A percentile compares a stretch with the other conserved stretches of the same genome.
Evolutionary conservation across 1,140 invertebrate genomes (phyloP).

Genomic region (Portunus trituberculatus): DNA sequence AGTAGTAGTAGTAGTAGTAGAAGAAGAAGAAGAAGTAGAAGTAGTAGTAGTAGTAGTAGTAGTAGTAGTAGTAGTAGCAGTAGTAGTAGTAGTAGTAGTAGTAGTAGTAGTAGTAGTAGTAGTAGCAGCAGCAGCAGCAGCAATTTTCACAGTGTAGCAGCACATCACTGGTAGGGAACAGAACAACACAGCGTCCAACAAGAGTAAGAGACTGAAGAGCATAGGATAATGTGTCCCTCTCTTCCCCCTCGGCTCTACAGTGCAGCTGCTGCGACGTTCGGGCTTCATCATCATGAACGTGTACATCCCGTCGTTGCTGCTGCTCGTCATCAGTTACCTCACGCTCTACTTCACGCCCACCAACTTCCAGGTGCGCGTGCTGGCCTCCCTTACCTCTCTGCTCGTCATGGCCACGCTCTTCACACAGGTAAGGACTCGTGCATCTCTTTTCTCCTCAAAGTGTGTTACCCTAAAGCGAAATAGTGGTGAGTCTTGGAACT

Average conservation of each 20-base stretch:
- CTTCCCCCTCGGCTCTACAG: slow-evolving; percentile 38
- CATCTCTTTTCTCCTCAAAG: neutral
- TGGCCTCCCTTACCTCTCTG: slow-evolving; percentile 76
- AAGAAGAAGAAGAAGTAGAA: neutral
- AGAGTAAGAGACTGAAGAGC: too few species aligned
- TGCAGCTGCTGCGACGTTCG: slow-evolving; percentile 62
- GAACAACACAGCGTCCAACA: too few species aligned
- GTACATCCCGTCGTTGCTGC: slow-evolving; percentile 76
- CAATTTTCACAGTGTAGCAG: too few species aligned
- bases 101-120: slow-evolving; percentile 1
- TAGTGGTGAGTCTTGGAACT: neutral
- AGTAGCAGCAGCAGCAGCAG: neutral
- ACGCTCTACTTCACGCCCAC: slow-evolving; percentile 75
- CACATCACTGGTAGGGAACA: too few species aligned
- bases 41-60: neutral
- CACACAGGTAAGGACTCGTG: slow-evolving; percentile 66
- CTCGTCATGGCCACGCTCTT: slow-evolving; percentile 77
- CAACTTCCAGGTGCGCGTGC: slow-evolving; percentile 75
- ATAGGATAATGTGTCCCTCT: too few species aligned
- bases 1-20: slow-evolving; percentile 36
- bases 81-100: neutral
- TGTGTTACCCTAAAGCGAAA: neutral
- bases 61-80: neutral
- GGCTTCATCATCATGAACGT: slow-evolving; percentile 77
- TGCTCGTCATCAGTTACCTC: slow-evolving; percentile 73